Evolutionary conservation across 2,797 vertebrate species (phyloP), one percentile per base, ranked within the genome.

Genomic region (Mallotus villosus): DNA sequence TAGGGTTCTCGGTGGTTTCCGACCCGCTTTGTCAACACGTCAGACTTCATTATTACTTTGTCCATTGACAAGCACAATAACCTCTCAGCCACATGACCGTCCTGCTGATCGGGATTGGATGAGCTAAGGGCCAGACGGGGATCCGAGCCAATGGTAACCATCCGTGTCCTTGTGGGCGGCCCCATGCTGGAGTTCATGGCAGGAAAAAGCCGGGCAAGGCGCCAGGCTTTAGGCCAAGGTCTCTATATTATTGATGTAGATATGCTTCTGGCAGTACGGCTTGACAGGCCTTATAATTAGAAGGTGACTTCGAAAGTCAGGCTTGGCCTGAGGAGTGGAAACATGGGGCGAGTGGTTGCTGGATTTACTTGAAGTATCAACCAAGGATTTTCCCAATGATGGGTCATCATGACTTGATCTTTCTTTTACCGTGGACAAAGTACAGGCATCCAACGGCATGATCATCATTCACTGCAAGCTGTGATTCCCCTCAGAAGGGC

Each of bases 271-370:
- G 19, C 65, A 58, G 59, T 24, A 60, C 46, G 29, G 25, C 29
- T 21, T 37, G 64, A 55, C 67, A 62, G 64, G 64, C 17, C 3
- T 59, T 78, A 66, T 71, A 71, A 81, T 72, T 74, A 24, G 41
- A 65, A 22, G 68, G 55, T 70, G 71, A 67, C 53, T 55, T 70
- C 9, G 11, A 63, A 16, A 53, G 67, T 16, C 17, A 9, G 32
- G 55, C 53, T 9, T 57, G 12, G 53, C 19, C 51, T 2, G 9
- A 65, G 63, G 55, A 2, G 25, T 21, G 37, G 11, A n/a, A 16
- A 72, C 49, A 14, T 46, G 29, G 22, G 24, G 46, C 9, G 5
- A 53, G 51, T 53, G 17, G 17, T 17, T 17, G 9, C 51, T 17
- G 51, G 51, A 17, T 19, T n/a, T 41, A 5, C 51, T n/a, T 46